Evolutionary conservation across 1,140 invertebrate genomes (phyloP).

Genomic region (Tetragnatha versicolor): DNA sequence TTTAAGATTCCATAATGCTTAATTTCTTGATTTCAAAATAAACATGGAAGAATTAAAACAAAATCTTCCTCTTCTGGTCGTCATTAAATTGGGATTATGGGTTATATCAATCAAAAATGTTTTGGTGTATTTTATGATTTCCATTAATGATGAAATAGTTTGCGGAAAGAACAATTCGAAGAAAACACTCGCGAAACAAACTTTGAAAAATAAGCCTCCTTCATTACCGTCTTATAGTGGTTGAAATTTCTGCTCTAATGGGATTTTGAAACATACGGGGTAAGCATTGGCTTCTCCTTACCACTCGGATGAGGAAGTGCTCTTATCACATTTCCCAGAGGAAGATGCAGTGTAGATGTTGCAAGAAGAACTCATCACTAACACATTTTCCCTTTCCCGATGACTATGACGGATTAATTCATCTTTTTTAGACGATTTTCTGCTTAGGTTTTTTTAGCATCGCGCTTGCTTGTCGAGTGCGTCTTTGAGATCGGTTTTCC

Average conservation of each 20-base stretch:
- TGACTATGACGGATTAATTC: conserved; percentile 15
- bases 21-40: too few species aligned
- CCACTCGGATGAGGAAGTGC: conserved; percentile 15
- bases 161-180: too few species aligned
- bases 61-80: too few species aligned
- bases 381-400: background rate
- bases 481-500: conserved; percentile 14
- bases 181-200: too few species aligned
- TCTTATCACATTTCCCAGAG: conserved; percentile 28
- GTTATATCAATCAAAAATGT: too few species aligned
- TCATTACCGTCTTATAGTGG: background rate
- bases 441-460: background rate
- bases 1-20: too few species aligned
- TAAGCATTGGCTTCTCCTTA: background rate
- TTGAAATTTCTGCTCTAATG: background rate
- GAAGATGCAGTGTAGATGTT: conserved; percentile 33
- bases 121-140: too few species aligned
- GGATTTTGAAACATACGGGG: background rate
- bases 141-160: too few species aligned
- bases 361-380: conserved; percentile 32
- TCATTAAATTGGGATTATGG: too few species aligned
- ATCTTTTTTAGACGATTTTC: conserved; percentile 30
- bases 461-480: background rate
- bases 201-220: too few species aligned
- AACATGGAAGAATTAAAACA: too few species aligned